These are phyloP conservation scores for Cheilinus undulatus DNA, from an alignment of 2,113 vertebrate species.

Conservation along the genomic window DNA sequence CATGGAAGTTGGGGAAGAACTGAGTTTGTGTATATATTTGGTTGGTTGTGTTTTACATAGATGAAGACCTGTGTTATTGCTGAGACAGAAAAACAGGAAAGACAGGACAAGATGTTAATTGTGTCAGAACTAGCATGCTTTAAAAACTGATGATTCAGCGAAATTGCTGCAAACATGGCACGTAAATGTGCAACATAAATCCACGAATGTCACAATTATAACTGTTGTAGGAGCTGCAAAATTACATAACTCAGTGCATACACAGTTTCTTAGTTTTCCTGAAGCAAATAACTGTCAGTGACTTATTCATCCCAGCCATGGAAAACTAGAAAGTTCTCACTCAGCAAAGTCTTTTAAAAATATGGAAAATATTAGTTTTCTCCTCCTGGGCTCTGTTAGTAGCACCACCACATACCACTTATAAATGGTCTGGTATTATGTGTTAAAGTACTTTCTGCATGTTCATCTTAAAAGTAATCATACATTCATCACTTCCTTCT, in stretches of 20 bases:
- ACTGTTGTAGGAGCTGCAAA: neutral
- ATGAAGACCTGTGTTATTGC: too few species aligned
- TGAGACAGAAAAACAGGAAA: too few species aligned
- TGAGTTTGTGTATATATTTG: too few species aligned
- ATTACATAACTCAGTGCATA: slow-evolving; percentile 28
- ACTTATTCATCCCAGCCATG: slow-evolving; percentile 29
- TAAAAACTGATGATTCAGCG: too few species aligned
- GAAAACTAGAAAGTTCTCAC: slow-evolving; percentile 43
- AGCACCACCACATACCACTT: slow-evolving; percentile 26
- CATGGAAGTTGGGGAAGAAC: too few species aligned
- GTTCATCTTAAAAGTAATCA: neutral
- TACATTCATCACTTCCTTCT: too few species aligned
- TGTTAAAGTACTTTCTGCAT: neutral
- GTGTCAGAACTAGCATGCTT: too few species aligned
- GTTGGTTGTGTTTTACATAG: too few species aligned
- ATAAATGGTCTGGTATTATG: neutral
- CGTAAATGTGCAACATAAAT: neutral
- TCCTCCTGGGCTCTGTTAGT: slow-evolving; percentile 29
- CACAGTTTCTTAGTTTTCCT: neutral
- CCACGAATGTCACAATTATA: neutral
- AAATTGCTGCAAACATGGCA: neutral
- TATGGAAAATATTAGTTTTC: slow-evolving; percentile 46
- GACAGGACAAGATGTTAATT: too few species aligned
- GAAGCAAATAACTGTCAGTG: slow-evolving; percentile 21
- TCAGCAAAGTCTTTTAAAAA: slow-evolving; percentile 28